Conservation (phyloP, 2,113 vertebrate genomes). For the Hirundichthys speculiger region DNA sequence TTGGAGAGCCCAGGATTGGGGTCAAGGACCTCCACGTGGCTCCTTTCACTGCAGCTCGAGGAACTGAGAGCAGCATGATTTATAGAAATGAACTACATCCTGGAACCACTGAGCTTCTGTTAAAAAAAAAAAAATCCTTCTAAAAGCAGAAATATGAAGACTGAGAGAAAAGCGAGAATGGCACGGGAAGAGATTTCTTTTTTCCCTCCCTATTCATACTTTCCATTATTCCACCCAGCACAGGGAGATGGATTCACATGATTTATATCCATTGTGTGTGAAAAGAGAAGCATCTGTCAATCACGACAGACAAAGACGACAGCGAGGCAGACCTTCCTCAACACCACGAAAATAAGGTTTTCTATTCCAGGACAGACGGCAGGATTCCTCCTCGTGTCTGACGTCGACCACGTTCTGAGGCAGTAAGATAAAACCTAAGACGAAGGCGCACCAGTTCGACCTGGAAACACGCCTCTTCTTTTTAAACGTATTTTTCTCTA, state of each 20-base stretch:
- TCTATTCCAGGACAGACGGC: too few species aligned
- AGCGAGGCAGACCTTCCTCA: not conserved
- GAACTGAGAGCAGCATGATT: not conserved
- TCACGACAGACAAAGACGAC: not conserved
- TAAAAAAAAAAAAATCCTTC: too few species aligned
- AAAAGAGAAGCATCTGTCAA: not conserved
- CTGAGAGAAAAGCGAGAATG: not conserved
- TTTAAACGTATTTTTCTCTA: too few species aligned
- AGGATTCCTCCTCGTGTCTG: too few species aligned
- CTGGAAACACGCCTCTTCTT: too few species aligned
- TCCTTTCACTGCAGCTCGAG: conserved; percentile 26
- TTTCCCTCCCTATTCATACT: not conserved
- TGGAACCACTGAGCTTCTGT: not conserved
- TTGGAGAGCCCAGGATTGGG: conserved; percentile 62
- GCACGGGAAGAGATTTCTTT: not conserved
- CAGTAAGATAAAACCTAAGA: too few species aligned
- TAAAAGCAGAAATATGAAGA: not conserved
- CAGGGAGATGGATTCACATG: not conserved
- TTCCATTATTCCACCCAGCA: not conserved
- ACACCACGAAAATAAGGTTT: not conserved
- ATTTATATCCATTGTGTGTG: not conserved
- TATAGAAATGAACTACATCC: conserved; percentile 51
- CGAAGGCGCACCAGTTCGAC: too few species aligned
- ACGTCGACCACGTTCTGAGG: too few species aligned
- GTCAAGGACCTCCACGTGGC: conserved; percentile 52